Base-by-base conservation (phyloP, 1,140 invertebrate genomes). In the Euschistus heros region DNA sequence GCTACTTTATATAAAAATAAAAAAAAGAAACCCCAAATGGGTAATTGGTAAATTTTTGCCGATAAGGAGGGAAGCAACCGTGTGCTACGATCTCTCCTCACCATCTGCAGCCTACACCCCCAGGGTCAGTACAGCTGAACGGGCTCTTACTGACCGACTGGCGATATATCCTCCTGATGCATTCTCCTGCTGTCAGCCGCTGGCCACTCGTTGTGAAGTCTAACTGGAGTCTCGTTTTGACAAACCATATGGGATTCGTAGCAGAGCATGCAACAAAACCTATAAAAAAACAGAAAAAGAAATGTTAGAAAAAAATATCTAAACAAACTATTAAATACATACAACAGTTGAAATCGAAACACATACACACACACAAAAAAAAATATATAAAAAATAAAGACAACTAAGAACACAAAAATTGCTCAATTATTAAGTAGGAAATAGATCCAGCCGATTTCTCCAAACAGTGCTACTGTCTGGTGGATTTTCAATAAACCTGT, bases 201-300 rank as follows among this genome's bases (percentile, higher is more conserved):
- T 73, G 72, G n/a, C 77, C 76, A 70, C 82, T 83, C 73, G 80
- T 81, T 68, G 84, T 83, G 66, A 92, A 84, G 79, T 98, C 93
- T 68, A 99, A 80, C 75, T 99, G 97, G 42, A 99, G 81, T 57
- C 97, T 82, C 26, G 97, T 99, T 82, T 99, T 99, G 22, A 99
- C 88, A 75, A 99, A 94, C 97, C 97, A 99, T 73, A 99, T 97
- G 42, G 97, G 97, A 82, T 99, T 99, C 63, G 97, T 99, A 67
- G 88, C 83, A 42, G 96, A 95, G 72, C 92, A 92, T 13, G 95
- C 90, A 50, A 91, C 86, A 76, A 98, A 96, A 72, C 96, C 94
- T 94, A 80, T 64, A 85, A 86, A 65, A 24, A 57, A 64, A 2
- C 54, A 59, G 26, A 44, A 30, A 54, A 67, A 44, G 20, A 47